Evolutionary conservation across 2,113 vertebrate genomes (phyloP).

Genomic region (Perognathus longimembris): DNA sequence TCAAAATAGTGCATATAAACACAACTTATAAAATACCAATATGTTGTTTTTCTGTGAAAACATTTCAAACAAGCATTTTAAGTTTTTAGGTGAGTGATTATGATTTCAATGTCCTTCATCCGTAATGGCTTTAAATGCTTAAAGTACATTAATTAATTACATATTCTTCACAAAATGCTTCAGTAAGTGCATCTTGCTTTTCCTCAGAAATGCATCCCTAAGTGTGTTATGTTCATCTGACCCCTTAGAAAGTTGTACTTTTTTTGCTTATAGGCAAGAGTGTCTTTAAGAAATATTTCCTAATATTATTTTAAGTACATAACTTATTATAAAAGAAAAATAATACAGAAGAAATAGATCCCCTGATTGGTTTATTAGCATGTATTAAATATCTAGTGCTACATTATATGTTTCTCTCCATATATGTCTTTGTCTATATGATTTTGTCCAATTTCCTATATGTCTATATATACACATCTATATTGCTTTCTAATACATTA

Average conservation of each 20-base stretch:
- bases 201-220: background rate
- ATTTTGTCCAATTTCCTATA: background rate
- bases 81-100: constrained; percentile 47
- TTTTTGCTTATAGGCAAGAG: background rate
- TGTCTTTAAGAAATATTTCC: background rate
- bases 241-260: background rate
- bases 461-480: background rate
- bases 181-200: constrained; percentile 3
- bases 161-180: background rate
- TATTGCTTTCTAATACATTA: background rate
- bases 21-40: background rate
- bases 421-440: background rate
- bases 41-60: background rate
- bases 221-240: background rate
- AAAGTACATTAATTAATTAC: constrained; percentile 37
- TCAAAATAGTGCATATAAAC: constrained; percentile 40
- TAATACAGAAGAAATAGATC: background rate
- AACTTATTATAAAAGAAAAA: background rate
- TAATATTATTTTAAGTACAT: background rate
- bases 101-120: constrained; percentile 14
- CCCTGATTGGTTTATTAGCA: background rate
- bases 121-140: constrained; percentile 31
- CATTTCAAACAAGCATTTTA: constrained; percentile 41
- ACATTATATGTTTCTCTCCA: background rate
- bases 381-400: background rate